phyloP scores from a whole-genome alignment of 2,888 invertebrate genomes.

The Dendrolimus pini region DNA sequence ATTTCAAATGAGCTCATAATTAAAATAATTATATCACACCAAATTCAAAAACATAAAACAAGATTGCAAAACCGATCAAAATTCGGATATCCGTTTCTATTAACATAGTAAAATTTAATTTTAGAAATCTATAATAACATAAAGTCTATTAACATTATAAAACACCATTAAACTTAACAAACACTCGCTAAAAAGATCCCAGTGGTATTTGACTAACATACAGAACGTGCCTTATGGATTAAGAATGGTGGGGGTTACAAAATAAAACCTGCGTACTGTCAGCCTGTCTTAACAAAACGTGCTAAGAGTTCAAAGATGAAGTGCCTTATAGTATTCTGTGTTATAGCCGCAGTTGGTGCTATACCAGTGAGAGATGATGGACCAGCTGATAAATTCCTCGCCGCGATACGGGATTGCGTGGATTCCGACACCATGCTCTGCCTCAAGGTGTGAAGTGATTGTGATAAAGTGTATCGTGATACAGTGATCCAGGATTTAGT shows the following conservation, averaged over 20 bases:
- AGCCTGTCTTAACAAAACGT: conserved; percentile 60
- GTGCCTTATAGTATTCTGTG: conserved; percentile 48
- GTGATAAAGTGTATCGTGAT: conserved; percentile 26
- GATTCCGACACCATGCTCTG: conserved; percentile 82
- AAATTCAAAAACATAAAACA: not conserved
- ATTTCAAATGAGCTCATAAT: not conserved
- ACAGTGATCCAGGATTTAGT: conserved; percentile 5
- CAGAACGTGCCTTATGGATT: conserved; percentile 57
- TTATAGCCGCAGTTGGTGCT: conserved; percentile 46
- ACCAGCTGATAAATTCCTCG: conserved; percentile 56
- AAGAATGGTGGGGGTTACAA: conserved; percentile 45
- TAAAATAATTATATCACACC: not conserved
- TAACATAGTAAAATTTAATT: not conserved
- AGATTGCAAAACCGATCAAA: not conserved
- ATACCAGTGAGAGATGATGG: conserved; percentile 60
- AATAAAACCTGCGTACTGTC: conserved; percentile 62
- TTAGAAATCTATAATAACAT: not conserved
- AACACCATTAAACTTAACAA: conserved; percentile 29
- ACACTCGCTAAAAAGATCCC: conserved; percentile 40
- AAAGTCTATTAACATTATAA: conserved; percentile 9
- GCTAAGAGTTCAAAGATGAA: conserved; percentile 57
- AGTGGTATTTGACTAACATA: conserved; percentile 15
- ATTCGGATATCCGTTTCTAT: not conserved
- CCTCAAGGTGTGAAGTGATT: conserved; percentile 80
- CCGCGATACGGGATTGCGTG: conserved; percentile 80